phyloP scores from a whole-genome alignment of 2,113 vertebrate genomes.

The Corythoichthys haematopterus region DNA sequence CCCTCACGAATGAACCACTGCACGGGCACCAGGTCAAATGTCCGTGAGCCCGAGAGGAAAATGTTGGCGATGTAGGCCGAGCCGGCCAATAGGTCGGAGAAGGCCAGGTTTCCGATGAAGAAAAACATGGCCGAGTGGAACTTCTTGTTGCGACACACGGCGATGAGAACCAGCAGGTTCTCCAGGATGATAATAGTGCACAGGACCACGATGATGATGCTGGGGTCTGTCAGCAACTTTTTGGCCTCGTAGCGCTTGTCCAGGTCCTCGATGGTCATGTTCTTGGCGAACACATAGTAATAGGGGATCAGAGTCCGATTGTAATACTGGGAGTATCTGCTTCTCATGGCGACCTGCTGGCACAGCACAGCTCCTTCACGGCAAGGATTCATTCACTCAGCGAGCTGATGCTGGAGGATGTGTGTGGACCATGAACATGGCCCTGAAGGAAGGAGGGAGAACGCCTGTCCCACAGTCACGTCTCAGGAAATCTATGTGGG shows the following conservation, averaged over 20 bases:
- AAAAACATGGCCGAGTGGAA: constrained; percentile 96
- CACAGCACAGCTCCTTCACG: constrained; percentile 41
- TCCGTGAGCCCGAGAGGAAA: constrained; percentile 79
- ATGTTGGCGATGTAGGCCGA: constrained; percentile 88
- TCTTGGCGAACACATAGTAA: constrained; percentile 83
- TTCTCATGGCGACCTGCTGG: constrained; percentile 73
- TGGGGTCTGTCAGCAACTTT: constrained; percentile 44
- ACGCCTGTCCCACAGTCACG: constrained; percentile 54
- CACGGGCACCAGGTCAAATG: constrained; percentile 77
- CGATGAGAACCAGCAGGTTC: constrained; percentile 86
- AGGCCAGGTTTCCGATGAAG: constrained; percentile 92
- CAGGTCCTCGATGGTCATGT: constrained; percentile 42
- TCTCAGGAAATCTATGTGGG: constrained; percentile 56
- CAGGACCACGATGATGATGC: constrained; percentile 74
- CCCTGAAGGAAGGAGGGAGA: constrained; percentile 33
- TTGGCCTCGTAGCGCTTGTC: background rate
- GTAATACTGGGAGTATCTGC: constrained; percentile 86
- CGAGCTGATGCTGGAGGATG: constrained; percentile 26
- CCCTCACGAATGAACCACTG: constrained; percentile 94
- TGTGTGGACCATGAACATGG: constrained; percentile 16
- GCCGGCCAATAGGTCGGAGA: constrained; percentile 87
- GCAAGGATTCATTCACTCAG: constrained; percentile 57
- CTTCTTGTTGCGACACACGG: constrained; percentile 87
- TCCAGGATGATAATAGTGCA: constrained; percentile 89
- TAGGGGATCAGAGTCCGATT: constrained; percentile 72